Evolutionary conservation across 2,113 vertebrate genomes (phyloP), one percentile per base, ranked within the genome.

Genomic region (Macroglossus sobrinus): DNA sequence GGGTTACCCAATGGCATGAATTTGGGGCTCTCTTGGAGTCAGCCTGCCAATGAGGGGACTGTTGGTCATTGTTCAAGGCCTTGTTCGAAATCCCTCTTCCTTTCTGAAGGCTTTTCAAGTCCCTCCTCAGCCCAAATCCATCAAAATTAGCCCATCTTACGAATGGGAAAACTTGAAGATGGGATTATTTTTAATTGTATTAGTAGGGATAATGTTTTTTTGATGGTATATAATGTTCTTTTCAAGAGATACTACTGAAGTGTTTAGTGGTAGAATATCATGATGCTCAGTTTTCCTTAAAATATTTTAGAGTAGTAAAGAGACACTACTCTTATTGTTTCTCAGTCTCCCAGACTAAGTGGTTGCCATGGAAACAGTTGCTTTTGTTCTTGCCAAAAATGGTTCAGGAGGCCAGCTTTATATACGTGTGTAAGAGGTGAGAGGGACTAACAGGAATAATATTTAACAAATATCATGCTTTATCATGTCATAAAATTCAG

Each of bases 31-130:
- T 55, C 18, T 92, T 50, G 30, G 55, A 95, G 30, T 59, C 50
- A 13, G 76, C 50, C 74, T 59, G 59, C 45, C 81, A 72, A 26
- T 24, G 28, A 82, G 6, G 33, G 6, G 59, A 50, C 28, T 71
- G 11, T 69, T 74, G 35, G 18, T 85, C 61, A 88, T 50, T 38
- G 38, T 63, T 80, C 22, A n/a, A 53, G 15, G 1, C 7, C 18
- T 59, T 79, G 40, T 50, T 91, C 81, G 69, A 63, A 88, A 93
- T 57, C 71, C 47, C 71, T 80, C n/a, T 96, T 94, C 84, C 55
- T 93, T 57, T 55, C 57, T 47, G 22, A 69, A 76, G 53, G n/a
- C 68, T 95, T 93, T 84, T 94, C 35, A 64, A 92, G 75, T 90
- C 38, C 69, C 53, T 94, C 63, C 63, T 61, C 40, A 79, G 63